Evolutionary conservation across 2,797 vertebrate species (phyloP), one percentile per base, ranked within the genome.

Genomic region (Crax fasciolata): DNA sequence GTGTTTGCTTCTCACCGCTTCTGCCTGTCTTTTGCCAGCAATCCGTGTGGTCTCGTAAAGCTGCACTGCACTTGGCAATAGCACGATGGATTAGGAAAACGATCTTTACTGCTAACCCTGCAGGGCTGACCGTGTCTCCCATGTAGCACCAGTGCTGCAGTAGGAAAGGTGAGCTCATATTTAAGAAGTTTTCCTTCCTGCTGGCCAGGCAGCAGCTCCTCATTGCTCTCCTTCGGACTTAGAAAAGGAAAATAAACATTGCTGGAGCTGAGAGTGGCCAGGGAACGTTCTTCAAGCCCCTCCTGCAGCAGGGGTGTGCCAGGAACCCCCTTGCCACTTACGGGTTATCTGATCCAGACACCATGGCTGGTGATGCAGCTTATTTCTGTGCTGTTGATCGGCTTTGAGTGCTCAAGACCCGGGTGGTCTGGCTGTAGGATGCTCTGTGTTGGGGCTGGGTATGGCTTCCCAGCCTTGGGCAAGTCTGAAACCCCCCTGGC

Each of bases 361-460:
- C 5, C 0, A 1, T 9, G 6, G 14, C 19, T 74, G 3, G 2
- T 17, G 12, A 13, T 21, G 20, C 5, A 0, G 2, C 18, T 39
- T 39, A 8, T 14, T 71, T 84, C 41, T 38, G 32, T 2, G 2
- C 24, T 59, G 27, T 11, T 71, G 32, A 27, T 73, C 4, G 1
- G 43, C 5, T 82, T 44, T 17, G 12, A 52, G 43, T n/a, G 41
- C 41, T 74, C 28, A 27, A 73, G 39, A 41, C 11, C 8, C 0
- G 8, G 8, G 8, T 46, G 13, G 2, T 27, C 44, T 48, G 25
- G 7, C 24, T 61, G 57, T 38, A 66, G 23, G 20, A 35, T 39
- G 3, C 61, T 38, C 73, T 54, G 13, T 19, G n/a, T 24, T 1
- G 0, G 44, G 16, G 10, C n/a, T 72, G 57, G 4, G 10, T 46